These are phyloP conservation scores for Odocoileus virginianus DNA, from an alignment of 2,113 vertebrate species.

Conservation along the genomic window DNA sequence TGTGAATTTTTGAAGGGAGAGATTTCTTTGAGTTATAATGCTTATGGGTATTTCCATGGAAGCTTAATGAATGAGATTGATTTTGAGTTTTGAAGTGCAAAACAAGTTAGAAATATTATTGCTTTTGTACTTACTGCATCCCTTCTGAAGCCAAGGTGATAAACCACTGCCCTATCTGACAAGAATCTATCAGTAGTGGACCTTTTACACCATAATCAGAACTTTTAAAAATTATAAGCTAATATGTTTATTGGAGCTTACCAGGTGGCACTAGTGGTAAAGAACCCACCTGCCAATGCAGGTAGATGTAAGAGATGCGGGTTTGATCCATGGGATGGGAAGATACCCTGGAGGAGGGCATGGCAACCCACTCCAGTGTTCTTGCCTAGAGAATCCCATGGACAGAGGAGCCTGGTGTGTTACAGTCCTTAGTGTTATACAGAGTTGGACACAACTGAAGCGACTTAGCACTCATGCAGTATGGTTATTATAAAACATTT, in stretches of 20 bases:
- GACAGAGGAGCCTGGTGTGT: not conserved
- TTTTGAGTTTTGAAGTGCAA: constrained; percentile 10
- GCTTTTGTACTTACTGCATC: not conserved
- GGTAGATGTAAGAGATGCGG: not conserved
- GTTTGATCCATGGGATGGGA: no score
- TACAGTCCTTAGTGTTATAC: not conserved
- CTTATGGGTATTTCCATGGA: not conserved
- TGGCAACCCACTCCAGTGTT: no score
- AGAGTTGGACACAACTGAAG: not conserved
- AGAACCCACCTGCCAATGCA: not conserved
- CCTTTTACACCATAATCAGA: not conserved
- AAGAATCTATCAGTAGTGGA: not conserved
- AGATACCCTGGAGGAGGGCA: no score
- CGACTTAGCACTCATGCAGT: not conserved
- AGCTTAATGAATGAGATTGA: not conserved
- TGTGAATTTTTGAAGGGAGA: not conserved
- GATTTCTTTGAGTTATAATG: not conserved
- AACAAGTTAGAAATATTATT: not conserved
- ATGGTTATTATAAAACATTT: not conserved
- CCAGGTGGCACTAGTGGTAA: not conserved
- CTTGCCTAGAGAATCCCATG: no score
- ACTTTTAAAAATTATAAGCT: not conserved
- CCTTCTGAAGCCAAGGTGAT: not conserved
- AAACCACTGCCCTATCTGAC: not conserved
- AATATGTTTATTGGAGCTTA: not conserved